Base-by-base conservation (phyloP, 1,140 invertebrate genomes). In the Globodera rostochiensis region DNA sequence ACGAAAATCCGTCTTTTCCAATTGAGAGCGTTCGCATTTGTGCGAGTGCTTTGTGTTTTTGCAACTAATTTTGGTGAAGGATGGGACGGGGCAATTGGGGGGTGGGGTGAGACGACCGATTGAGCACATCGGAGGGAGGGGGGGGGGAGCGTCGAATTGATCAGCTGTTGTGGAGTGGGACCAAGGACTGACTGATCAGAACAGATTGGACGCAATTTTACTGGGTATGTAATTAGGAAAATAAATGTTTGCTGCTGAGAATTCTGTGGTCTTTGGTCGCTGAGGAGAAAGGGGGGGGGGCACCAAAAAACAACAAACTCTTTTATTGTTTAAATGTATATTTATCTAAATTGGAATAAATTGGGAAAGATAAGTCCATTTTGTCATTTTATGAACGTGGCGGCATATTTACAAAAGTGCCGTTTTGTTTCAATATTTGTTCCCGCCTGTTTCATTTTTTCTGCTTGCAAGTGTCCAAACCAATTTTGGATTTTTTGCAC, bases 21-120 rank as follows among this genome's bases (percentile, higher is more conserved):
- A 73, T 15, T 73, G 71, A n/a, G 15, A n/a, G 50, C 15, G 15
- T 53, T 49, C 71, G 71, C 71, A 73, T 15, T 60, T 60, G 57
- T 60, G 57, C 19, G 57, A 60, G 57, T 60, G 57, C 13, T 11
- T 60, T 13, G 5, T 60, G 57, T 19, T 60, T 60, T 60, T 60
- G 57, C 57, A 60, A 15, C 57, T 60, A 15, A 60, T 60, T 60
- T 60, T 60, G 57, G 19, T 60, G 57, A 60, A 15, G 57, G 57
- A 60, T 19, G 57, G 57, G 15, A 60, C 57, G 57, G 57, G 57
- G 57, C 13, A 15, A 19, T 11, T 11, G 57, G 57, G 15, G 15
- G 1, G 57, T 6, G 57, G 15, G 57, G 19, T 60, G 50, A 50
- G 50, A 50, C 50, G 11, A 50, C 50, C 7, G 7, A 50, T 50